Conservation (phyloP, 2,797 vertebrate species). For the Pangasius macronema region DNA sequence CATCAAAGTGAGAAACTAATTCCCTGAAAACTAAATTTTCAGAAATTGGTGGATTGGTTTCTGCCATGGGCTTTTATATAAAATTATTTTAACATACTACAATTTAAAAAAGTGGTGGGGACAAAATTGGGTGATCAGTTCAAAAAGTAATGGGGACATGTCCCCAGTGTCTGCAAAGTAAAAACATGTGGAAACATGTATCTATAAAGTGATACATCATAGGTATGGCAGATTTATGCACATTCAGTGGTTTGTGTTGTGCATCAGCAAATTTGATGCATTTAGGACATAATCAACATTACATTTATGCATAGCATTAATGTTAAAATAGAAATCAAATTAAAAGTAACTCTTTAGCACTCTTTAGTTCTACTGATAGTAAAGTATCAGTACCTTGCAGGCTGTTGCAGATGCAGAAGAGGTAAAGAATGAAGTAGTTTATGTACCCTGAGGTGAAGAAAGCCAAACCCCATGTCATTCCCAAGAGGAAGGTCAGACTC, state of each 20-base stretch:
- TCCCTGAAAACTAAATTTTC: not conserved
- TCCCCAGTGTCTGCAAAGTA: not conserved
- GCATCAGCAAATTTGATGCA: not conserved
- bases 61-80: not conserved
- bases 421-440: slow-evolving; percentile 73
- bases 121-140: not conserved
- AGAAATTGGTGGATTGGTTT: not conserved
- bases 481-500: slow-evolving; percentile 79
- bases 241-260: not conserved
- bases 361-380: not conserved
- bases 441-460: slow-evolving; percentile 71
- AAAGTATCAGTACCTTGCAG: slow-evolving; percentile 58
- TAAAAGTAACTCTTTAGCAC: too few species aligned
- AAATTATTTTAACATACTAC: not conserved
- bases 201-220: not conserved
- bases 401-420: slow-evolving; percentile 82
- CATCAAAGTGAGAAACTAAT: not conserved
- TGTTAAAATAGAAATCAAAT: too few species aligned
- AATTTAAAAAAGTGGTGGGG: not conserved
- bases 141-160: not conserved
- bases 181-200: not conserved
- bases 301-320: not conserved
- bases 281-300: not conserved
- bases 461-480: slow-evolving; percentile 77
- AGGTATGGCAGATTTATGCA: not conserved